A percentile compares a stretch with the other conserved stretches of the same genome.
Conservation (phyloP, 2,797 vertebrate species). For the Euthynnus affinis region DNA sequence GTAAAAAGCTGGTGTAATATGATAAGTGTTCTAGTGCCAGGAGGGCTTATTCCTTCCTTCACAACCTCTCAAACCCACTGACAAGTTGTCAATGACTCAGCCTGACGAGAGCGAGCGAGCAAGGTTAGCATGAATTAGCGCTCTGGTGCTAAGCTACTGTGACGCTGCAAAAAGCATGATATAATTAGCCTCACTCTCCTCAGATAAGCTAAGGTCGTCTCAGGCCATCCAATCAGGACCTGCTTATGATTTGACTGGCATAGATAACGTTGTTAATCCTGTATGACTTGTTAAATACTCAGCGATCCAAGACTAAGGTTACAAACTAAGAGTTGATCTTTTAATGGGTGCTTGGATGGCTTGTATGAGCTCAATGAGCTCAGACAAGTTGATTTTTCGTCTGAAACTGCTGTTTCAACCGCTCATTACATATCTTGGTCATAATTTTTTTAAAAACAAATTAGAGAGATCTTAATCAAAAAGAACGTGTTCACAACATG, state of each 20-base stretch:
- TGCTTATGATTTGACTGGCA: conserved; percentile 47
- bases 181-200: conserved; percentile 57
- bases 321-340: conserved; percentile 21
- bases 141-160: conserved; percentile 41
- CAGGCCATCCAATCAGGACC: conserved; percentile 51
- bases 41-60: conserved; percentile 52
- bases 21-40: conserved; percentile 39
- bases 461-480: too few species aligned
- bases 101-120: not conserved
- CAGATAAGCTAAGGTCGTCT: conserved; percentile 38
- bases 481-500: too few species aligned
- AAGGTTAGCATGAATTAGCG: conserved; percentile 65
- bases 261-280: conserved; percentile 52
- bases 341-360: not conserved
- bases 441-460: too few species aligned
- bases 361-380: not conserved
- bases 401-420: too few species aligned
- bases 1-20: conserved; percentile 41
- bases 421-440: too few species aligned
- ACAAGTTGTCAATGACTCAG: conserved; percentile 65
- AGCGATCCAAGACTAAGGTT: conserved; percentile 37
- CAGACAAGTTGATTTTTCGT: too few species aligned
- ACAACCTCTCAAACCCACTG: conserved; percentile 56
- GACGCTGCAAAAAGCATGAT: conserved; percentile 40
- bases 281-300: conserved; percentile 45